Conservation (phyloP, 2,113 vertebrate species). For the Malurus melanocephalus region DNA sequence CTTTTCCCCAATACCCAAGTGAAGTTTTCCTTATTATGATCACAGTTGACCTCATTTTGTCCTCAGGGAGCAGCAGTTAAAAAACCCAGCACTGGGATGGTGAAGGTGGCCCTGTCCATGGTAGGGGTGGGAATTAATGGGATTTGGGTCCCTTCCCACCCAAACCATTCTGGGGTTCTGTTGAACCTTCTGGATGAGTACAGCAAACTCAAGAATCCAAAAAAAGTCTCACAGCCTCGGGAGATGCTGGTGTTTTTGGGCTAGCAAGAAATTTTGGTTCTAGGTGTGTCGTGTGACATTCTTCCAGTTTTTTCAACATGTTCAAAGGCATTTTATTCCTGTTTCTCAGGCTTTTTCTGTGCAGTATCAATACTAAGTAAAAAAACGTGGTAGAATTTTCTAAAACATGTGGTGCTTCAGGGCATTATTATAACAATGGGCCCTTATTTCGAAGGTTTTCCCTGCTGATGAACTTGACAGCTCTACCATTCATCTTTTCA, state of each 20-base stretch:
- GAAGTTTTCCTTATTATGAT: fast-evolving
- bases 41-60: fast-evolving
- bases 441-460: background rate
- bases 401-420: background rate
- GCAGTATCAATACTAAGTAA: background rate
- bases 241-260: background rate
- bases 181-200: background rate
- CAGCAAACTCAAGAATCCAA: background rate
- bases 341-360: background rate
- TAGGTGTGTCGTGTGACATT: background rate
- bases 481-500: background rate
- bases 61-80: background rate
- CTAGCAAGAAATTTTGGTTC: background rate
- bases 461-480: background rate
- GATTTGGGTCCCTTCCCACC: background rate
- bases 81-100: background rate
- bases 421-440: background rate
- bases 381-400: background rate
- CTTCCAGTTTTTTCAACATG: background rate
- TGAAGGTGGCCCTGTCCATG: too few relatives aligned
- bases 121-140: too few relatives aligned
- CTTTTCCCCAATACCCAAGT: background rate
- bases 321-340: background rate
- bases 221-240: background rate
- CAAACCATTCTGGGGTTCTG: background rate